phyloP scores from a whole-genome alignment of 2,888 invertebrate genomes.

The Amorpha juglandis region DNA sequence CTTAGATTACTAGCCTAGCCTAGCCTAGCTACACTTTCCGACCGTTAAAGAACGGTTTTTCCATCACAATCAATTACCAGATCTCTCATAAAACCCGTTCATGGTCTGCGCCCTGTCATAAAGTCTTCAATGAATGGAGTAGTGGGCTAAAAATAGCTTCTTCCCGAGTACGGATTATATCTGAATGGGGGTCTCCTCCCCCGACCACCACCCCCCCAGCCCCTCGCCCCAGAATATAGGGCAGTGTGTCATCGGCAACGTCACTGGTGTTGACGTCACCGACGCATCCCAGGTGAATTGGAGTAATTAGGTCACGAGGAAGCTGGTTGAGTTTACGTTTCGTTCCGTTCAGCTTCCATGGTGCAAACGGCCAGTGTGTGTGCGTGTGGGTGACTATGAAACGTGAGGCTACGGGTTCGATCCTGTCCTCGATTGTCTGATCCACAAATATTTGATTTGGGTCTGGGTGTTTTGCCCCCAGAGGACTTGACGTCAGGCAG shows the following conservation, averaged over 20 bases:
- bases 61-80: background rate
- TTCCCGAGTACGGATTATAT: constrained; percentile 59
- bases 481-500: too few species aligned
- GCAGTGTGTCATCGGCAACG: constrained; percentile 76
- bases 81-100: background rate
- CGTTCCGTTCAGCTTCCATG: too few species aligned
- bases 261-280: constrained; percentile 66
- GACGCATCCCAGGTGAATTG: constrained; percentile 67
- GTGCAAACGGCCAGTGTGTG: too few species aligned
- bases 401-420: too few species aligned
- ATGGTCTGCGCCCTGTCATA: constrained; percentile 36
- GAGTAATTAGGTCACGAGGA: constrained; percentile 57
- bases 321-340: background rate
- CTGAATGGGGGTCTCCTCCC: constrained; percentile 71
- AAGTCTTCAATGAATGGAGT: constrained; percentile 72
- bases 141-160: constrained; percentile 69
- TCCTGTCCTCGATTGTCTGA: too few species aligned
- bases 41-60: too few species aligned
- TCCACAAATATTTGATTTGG: too few species aligned
- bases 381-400: too few species aligned
- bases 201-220: constrained; percentile 36
- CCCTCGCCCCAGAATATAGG: constrained; percentile 59
- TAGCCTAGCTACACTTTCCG: background rate
- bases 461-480: too few species aligned
- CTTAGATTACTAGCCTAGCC: too few species aligned